These are phyloP conservation scores for Graptemys geographica DNA, from an alignment of 2,797 vertebrate species.

Conservation along the genomic window DNA sequence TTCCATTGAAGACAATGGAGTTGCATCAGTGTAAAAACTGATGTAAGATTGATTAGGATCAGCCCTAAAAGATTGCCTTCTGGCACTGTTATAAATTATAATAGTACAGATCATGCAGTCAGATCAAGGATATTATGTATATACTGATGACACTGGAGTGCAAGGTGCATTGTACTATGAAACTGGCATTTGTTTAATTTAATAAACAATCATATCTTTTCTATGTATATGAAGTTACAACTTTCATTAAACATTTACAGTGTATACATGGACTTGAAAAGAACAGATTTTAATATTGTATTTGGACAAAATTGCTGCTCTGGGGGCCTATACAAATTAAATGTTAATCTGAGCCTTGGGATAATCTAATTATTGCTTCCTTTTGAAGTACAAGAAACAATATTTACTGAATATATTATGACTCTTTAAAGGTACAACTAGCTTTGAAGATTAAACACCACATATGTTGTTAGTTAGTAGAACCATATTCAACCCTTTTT, in stretches of 20 bases:
- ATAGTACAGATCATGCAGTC: neutral
- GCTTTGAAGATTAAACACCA: slow-evolving; percentile 75
- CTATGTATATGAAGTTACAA: slow-evolving; percentile 45
- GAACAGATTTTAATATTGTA: slow-evolving; percentile 58
- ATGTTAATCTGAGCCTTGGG: slow-evolving; percentile 53
- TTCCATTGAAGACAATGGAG: neutral
- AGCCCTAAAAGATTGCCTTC: neutral
- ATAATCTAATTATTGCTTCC: slow-evolving; percentile 73
- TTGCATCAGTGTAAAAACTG: neutral
- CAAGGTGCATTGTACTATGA: neutral
- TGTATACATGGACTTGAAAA: slow-evolving; percentile 31
- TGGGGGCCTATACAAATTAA: slow-evolving; percentile 60
- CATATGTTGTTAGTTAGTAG: slow-evolving; percentile 54
- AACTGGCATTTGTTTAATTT: neutral
- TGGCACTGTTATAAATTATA: neutral
- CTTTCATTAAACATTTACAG: slow-evolving; percentile 32
- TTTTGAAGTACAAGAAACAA: slow-evolving; percentile 73
- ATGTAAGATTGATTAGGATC: neutral
- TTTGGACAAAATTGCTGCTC: slow-evolving; percentile 40
- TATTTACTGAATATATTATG: slow-evolving; percentile 70
- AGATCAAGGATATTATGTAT: neutral
- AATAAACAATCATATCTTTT: neutral
- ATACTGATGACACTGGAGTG: neutral
- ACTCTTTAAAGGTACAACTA: slow-evolving; percentile 61
- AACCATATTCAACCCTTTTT: slow-evolving; percentile 25